Evolutionary conservation across 35 echinoderm and acorn worm genomes (phyloP), one percentile per base, ranked within the genome.

Genomic region (Apostichopus parvimensis): DNA sequence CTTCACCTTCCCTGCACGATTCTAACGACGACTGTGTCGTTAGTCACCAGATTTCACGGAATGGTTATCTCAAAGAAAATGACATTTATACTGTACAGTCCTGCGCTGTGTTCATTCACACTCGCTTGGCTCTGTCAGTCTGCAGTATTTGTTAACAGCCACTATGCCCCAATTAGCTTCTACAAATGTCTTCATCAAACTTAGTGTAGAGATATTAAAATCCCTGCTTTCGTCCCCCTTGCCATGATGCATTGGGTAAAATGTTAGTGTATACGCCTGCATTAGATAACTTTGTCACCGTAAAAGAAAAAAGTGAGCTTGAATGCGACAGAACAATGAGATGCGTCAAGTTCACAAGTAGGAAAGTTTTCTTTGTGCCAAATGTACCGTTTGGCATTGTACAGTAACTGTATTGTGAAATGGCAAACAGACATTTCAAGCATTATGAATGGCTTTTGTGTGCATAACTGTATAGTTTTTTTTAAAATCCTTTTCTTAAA

Each of bases 121-220:
- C 57, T 72, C 86, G 45, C 62, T 73, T 88, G 61, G 64, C 68
- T 72, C 57, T 72, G 57, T 60, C 60, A 73, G 61, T 73, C 86
- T 88, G 62, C 62, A 66, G 61, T 53, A 72, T 73, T 72, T 88
- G 61, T 88, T 73, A 66, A 88, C 62, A 17, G 14, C 57, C 60
- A 88, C 61, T 53, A 88, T 88, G 86, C 86, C 62, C 86, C 86
- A 88, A 88, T 88, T 88, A 88, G 57, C 86, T 73, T 54, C 62
- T 65, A 88, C 86, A 88, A 88, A 88, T 73, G 86, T 88, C 86
- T 88, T 73, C 86, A 88, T 88, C 79, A 82, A 82, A 75, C 71
- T 75, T 18, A 45, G 34, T 45, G 57, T 55, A 25, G 54, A 84
- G 60, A 62, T 88, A 73, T 25, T 88, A 26, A 75, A 88, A 73